Percentiles rank a stretch among this genome's conserved stretches.
Evolutionary conservation across 2,113 vertebrate species (phyloP).

Genomic region (Gnathonemus echidnorhynchus): DNA sequence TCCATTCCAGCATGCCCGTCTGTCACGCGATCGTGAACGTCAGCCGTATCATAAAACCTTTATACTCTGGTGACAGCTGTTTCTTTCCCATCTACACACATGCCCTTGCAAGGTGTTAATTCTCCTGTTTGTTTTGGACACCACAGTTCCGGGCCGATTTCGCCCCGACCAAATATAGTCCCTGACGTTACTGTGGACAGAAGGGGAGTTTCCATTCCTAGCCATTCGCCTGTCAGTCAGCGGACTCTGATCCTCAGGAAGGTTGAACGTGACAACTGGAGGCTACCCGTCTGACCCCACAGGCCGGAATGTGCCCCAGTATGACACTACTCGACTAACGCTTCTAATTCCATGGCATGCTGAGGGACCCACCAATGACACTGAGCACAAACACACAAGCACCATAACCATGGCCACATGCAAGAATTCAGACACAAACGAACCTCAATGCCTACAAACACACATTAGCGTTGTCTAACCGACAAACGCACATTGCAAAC

Average conservation of each 20-base stretch:
- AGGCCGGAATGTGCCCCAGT: neutral
- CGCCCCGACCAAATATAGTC: neutral
- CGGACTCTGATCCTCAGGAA: neutral
- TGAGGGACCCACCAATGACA: neutral
- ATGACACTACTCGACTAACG: neutral
- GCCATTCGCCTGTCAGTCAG: neutral
- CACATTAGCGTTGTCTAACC: neutral
- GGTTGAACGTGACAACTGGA: neutral
- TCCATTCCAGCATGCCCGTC: neutral
- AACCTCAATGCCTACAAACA: neutral
- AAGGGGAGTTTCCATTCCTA: neutral
- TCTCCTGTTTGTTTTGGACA: slow-evolving; percentile 1
- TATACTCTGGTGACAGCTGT: neutral
- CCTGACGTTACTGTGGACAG: neutral
- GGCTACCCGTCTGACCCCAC: neutral
- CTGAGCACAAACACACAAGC: neutral
- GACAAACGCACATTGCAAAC: neutral
- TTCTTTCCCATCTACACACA: neutral
- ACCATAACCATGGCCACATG: neutral
- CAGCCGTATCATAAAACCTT: neutral
- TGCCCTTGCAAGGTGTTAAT: neutral
- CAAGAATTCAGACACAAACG: neutral
- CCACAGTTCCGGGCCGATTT: neutral
- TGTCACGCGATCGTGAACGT: neutral
- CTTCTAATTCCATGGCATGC: neutral